These are phyloP conservation scores for Ostrea denselamellosa DNA, from an alignment of 1,140 invertebrate species.

Conservation along the genomic window DNA sequence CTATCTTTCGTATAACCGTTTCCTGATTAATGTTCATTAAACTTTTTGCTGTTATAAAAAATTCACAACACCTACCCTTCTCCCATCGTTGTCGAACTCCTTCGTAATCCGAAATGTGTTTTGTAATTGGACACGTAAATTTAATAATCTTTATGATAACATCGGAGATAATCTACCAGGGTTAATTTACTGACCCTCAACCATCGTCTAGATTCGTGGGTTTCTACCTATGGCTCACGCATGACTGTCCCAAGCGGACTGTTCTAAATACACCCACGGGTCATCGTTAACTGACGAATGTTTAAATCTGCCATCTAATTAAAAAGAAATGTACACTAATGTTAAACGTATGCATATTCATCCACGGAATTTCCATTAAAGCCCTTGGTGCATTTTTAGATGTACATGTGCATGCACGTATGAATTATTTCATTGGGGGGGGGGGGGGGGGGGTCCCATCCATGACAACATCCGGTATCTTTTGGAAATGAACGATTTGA, in stretches of 20 bases:
- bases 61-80: conserved; percentile 3
- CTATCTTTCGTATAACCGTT: too few species aligned
- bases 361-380: not conserved
- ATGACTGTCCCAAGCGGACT: not conserved
- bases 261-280: not conserved
- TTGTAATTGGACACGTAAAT: not conserved
- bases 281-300: not conserved
- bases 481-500: too few species aligned
- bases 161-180: not conserved
- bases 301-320: not conserved
- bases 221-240: not conserved
- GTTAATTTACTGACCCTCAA: not conserved
- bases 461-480: too few species aligned
- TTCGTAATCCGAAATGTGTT: not conserved
- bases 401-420: not conserved
- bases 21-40: too few species aligned
- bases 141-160: not conserved
- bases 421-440: too few species aligned
- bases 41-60: not conserved
- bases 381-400: not conserved
- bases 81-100: not conserved
- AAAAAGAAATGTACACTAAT: conserved; percentile 28
- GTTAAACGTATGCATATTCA: not conserved
- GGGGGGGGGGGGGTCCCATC: too few species aligned
- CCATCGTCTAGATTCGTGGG: not conserved